phyloP scores from a whole-genome alignment of 2,113 vertebrate genomes.

The Hiodon alosoides region DNA sequence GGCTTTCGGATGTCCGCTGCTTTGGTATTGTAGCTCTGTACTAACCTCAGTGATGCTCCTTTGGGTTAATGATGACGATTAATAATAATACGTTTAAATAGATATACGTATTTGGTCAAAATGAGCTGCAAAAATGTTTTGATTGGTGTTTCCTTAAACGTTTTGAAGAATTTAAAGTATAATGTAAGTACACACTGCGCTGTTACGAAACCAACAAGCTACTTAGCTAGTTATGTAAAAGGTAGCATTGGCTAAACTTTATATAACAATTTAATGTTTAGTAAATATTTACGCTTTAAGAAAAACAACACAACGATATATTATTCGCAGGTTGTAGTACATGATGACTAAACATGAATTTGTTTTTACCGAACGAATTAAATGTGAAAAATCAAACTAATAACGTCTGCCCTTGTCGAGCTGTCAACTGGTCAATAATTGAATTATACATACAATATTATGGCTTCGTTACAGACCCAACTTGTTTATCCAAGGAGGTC shows the following conservation, averaged over 20 bases:
- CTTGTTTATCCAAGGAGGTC: slow-evolving; percentile 42
- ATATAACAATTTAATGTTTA: background rate
- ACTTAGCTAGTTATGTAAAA: background rate
- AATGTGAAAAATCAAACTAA: no score
- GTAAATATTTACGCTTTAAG: no score
- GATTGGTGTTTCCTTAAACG: slow-evolving; percentile 34
- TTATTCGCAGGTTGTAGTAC: no score
- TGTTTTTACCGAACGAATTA: no score
- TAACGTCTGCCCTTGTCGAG: no score
- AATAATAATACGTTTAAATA: background rate
- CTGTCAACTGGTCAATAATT: no score
- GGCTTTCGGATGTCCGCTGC: background rate
- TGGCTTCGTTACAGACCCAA: slow-evolving; percentile 35
- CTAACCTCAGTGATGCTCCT: background rate
- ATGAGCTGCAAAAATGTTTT: slow-evolving; percentile 49
- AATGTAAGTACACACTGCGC: slow-evolving; percentile 37
- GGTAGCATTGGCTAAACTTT: background rate
- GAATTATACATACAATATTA: background rate
- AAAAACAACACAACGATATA: no score
- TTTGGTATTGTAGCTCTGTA: background rate
- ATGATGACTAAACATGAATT: no score
- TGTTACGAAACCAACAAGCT: background rate
- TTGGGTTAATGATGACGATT: background rate
- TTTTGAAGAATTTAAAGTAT: slow-evolving; percentile 32
- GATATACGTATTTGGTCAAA: slow-evolving; percentile 4